Evolutionary conservation across 2,888 invertebrate genomes (phyloP).

Genomic region (Ophion costatus): DNA sequence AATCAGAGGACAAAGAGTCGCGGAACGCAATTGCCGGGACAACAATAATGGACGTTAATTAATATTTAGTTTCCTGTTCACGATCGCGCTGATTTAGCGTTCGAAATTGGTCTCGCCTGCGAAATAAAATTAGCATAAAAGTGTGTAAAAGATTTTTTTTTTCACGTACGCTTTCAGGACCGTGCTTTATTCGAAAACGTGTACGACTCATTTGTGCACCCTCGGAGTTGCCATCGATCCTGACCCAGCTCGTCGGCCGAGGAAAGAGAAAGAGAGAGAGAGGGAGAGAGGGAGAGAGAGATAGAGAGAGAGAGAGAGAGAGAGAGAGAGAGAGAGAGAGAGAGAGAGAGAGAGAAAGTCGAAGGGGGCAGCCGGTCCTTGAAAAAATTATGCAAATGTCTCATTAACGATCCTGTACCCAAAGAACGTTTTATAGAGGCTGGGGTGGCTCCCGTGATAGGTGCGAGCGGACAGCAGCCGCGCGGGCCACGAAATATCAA

Average conservation of each 20-base stretch:
- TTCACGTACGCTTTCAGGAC: constrained; percentile 1
- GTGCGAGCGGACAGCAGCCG: constrained; percentile 22
- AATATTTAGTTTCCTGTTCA: constrained; percentile 61
- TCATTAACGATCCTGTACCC: constrained; percentile 73
- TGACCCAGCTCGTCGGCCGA: constrained; percentile 22
- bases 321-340: constrained; percentile 17
- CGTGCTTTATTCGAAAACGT: constrained; percentile 16
- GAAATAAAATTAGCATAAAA: constrained; percentile 81
- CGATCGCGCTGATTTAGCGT: constrained; percentile 72
- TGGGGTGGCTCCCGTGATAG: constrained; percentile 47
- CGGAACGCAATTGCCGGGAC: not conserved
- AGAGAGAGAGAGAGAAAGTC: constrained; percentile 66
- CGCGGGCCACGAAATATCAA: constrained; percentile 31
- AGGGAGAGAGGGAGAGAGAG: constrained; percentile 15
- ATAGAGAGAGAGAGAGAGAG: constrained; percentile 63
- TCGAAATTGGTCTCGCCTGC: constrained; percentile 75
- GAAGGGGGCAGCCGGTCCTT: not conserved
- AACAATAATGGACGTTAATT: constrained; percentile 66
- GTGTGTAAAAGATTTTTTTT: constrained; percentile 76
- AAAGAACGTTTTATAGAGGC: constrained; percentile 45
- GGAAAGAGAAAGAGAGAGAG: constrained; percentile 20
- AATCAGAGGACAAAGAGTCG: constrained; percentile 15
- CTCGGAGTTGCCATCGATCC: constrained; percentile 70
- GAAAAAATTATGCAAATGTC: constrained; percentile 78
- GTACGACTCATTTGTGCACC: constrained; percentile 64